Conservation (phyloP, 2,797 vertebrate species). For the Periophthalmus magnuspinnatus region DNA sequence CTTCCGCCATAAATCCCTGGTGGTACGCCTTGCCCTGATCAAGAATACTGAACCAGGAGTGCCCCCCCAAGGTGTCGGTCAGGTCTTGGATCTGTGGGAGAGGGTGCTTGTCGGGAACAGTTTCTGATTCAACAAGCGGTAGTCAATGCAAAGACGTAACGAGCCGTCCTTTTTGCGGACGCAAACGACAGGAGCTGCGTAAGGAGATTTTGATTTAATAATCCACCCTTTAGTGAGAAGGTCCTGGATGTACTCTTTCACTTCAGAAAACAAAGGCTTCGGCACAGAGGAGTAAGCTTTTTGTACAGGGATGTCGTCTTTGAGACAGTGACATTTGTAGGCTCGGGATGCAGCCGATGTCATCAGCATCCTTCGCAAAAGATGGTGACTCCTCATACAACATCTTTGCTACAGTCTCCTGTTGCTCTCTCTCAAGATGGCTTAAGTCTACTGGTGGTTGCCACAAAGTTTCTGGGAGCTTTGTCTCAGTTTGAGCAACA, state of each 20-base stretch:
- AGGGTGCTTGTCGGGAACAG: no score
- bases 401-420: neutral
- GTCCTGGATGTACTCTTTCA: constrained; percentile 1
- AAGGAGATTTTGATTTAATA: no score
- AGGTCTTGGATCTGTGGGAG: no score
- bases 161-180: no score
- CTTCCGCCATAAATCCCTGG: no score
- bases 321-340: no score
- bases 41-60: no score
- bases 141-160: no score
- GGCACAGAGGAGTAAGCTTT: neutral
- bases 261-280: neutral
- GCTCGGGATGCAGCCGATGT: no score
- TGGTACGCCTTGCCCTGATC: neutral
- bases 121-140: no score
- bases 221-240: neutral
- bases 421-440: neutral
- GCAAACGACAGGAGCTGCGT: no score
- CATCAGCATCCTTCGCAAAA: neutral
- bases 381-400: neutral
- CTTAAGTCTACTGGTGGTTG: neutral
- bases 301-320: neutral
- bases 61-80: no score
- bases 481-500: neutral
- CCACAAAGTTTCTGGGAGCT: neutral